Evolutionary conservation across 1,140 invertebrate genomes (phyloP), one percentile per base, ranked within the genome.

Genomic region (Euura lappo): DNA sequence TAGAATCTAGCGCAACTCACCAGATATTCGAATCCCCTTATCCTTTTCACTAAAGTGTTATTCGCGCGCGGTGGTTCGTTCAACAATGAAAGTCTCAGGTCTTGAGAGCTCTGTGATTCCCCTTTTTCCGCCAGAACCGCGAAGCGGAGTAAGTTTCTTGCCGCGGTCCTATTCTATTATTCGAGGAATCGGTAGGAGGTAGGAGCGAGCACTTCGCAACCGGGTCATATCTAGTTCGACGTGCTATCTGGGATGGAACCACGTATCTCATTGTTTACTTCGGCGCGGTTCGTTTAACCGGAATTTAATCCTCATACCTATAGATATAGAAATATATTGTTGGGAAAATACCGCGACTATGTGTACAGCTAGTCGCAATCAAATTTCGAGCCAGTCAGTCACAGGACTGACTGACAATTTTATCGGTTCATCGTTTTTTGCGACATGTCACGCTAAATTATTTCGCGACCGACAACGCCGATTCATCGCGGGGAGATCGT

Each of bases 201-300:
- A 60, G 51, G 51, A 60, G 51, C 51, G 8, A 3, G 51, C 13
- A 60, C 51, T 60, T 0, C 51, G 51, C 51, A 60, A 60, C 6
- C 51, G 51, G 51, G 51, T 60, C 51, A 60, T 8, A 60, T 60
- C 51, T 60, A 60, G 51, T 60, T 60, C 51, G 51, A 60, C 51
- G 51, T n/a, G 51, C 4, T 60, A 60, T 60, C 51, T 60, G 51
- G 51, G 13, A 60, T 60, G 51, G 51, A 60, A 60, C 51, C 8
- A 28, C 28, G 28, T 28, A 28, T 28, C 28, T 28, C 51, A 60
- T 60, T 60, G 51, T 60, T 60, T 60, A 60, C 51, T 60, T 60
- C 13, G 13, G 13, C 51, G 10, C 13, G 51, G 51, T 60, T 60
- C 51, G 51, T 60, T 60, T 11, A 3, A 60, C 51, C 51, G 51